Evolutionary conservation across 2,797 vertebrate species (phyloP), one percentile per base, ranked within the genome.

Genomic region (Oryzias dopingdopingensis): DNA sequence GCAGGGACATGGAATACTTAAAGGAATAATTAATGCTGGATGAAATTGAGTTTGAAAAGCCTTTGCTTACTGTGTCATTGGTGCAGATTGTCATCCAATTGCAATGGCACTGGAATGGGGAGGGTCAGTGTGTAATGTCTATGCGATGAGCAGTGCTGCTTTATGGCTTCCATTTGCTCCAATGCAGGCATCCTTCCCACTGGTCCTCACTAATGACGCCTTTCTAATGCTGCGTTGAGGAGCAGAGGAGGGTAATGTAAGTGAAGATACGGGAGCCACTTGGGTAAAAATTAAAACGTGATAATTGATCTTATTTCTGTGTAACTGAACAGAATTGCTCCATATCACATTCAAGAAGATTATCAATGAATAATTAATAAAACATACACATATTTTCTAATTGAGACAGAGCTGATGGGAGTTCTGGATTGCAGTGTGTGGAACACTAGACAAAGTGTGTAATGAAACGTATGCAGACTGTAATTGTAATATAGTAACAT

Each of bases 111-210:
- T 87, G 72, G 79, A 84, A 86, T 83, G 74, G 87, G 84, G 83
- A 81, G 83, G 90, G 87, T 90, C 89, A 90, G 26, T 84, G 85
- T 83, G 84, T 86, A 89, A 87, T 81, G 86, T 88, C 84, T 78
- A 53, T 84, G 81, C 71, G 80, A 85, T 87, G 86, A 89, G 85
- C 79, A 77, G 75, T 61, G 72, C 81, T 83, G 81, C 81, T 89
- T 90, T 89, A 90, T 77, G 87, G 88, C 85, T 87, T 90, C 87
- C 86, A 90, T 91, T 90, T 90, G 82, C 84, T 82, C 81, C 74
- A 54, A 74, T 62, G 76, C 52, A 68, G 83, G 83, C 85, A 75
- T 76, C 70, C 74, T 82, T 86, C 86, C 86, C 87, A 81, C 84
- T 70, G 82, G 85, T 81, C 78, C 72, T 74, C 80, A 13, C 81